These are phyloP conservation scores for Babyrousa celebensis DNA, from an alignment of 2,797 vertebrate species.

Conservation along the genomic window DNA sequence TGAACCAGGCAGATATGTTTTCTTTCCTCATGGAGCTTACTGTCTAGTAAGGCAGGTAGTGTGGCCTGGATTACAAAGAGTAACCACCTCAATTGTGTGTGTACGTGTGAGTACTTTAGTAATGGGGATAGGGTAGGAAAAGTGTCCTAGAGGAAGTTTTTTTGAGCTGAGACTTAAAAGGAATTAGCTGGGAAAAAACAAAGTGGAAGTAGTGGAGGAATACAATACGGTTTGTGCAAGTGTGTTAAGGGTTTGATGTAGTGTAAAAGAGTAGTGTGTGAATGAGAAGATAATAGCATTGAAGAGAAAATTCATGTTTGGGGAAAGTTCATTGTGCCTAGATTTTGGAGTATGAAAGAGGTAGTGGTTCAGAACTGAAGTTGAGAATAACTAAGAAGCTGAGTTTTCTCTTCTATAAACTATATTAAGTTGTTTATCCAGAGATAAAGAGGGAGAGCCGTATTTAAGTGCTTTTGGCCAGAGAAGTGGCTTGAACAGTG, in stretches of 20 bases:
- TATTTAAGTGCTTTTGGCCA: background rate
- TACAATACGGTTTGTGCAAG: background rate
- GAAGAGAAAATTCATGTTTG: background rate
- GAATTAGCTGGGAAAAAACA: background rate
- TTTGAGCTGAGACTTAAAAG: conserved; percentile 38
- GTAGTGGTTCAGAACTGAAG: background rate
- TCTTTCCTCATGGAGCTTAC: background rate
- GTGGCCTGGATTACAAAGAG: background rate
- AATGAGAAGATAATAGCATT: background rate
- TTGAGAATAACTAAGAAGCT: conserved; percentile 6
- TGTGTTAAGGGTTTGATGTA: background rate
- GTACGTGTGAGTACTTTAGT: background rate
- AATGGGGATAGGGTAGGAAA: background rate
- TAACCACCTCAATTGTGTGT: background rate
- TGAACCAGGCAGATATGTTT: background rate
- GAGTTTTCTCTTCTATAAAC: background rate
- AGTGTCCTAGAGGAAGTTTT: background rate
- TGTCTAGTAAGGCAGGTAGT: background rate
- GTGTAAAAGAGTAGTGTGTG: background rate
- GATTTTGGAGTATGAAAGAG: background rate
- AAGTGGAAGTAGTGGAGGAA: background rate
- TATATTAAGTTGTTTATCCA: background rate
- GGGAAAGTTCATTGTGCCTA: background rate
- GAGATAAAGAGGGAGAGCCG: background rate
- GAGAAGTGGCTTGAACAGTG: background rate